phyloP scores from a whole-genome alignment of 2,888 invertebrate genomes.

The Clostera curtula region DNA sequence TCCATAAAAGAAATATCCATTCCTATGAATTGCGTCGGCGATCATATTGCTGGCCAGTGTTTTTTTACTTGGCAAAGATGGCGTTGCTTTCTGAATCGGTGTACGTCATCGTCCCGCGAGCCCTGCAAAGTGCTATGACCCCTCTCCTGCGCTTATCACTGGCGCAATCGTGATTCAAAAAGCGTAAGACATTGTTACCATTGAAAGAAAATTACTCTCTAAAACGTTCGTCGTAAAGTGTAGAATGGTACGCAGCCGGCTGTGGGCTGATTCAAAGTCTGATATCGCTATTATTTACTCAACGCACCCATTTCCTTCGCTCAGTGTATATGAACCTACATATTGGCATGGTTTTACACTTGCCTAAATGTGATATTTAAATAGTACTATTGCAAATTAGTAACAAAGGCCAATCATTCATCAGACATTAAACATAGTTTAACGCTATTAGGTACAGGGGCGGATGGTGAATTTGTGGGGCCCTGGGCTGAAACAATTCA shows the following conservation, averaged over 20 bases:
- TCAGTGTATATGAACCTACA: constrained; percentile 5
- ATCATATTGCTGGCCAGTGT: no score
- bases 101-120: constrained; percentile 27
- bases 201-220: constrained; percentile 17
- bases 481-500: no score
- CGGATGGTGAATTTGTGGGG: no score
- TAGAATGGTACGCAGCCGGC: constrained; percentile 6
- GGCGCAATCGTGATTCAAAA: constrained; percentile 29
- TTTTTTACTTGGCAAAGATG: constrained; percentile 13
- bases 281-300: constrained; percentile 39
- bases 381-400: no score
- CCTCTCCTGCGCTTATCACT: constrained; percentile 63
- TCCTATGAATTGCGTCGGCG: background rate
- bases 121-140: constrained; percentile 64
- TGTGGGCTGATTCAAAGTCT: constrained; percentile 30
- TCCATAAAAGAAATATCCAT: background rate
- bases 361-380: background rate
- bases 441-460: no score
- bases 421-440: no score
- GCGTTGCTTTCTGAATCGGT: constrained; percentile 11
- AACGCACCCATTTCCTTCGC: constrained; percentile 36
- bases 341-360: background rate
- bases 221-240: constrained; percentile 15
- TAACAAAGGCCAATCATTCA: no score
- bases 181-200: constrained; percentile 25